Conservation (phyloP, 1,140 invertebrate genomes). For the Drosophila murphyi region DNA sequence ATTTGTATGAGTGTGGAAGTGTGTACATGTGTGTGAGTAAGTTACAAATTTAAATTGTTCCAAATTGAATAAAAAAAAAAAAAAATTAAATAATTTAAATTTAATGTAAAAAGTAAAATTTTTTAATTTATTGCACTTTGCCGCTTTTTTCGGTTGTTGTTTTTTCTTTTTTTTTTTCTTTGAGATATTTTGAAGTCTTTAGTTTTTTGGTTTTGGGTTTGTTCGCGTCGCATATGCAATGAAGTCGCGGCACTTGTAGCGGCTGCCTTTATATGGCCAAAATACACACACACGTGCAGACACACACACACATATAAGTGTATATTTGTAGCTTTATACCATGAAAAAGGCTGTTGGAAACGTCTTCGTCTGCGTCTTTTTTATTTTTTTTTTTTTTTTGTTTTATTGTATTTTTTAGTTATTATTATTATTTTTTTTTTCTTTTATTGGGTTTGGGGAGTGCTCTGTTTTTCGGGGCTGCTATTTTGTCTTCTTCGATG, state of each 20-base stretch:
- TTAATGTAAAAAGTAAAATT: background rate
- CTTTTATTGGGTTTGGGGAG: too few relatives aligned
- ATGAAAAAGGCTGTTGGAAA: slow-evolving; percentile 14
- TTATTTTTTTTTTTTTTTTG: background rate
- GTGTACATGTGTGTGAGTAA: slow-evolving; percentile 13
- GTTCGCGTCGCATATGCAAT: slow-evolving; percentile 44
- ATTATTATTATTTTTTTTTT: background rate
- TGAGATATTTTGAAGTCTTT: background rate
- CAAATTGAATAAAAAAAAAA: slow-evolving; percentile 5
- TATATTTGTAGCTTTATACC: slow-evolving; percentile 5
- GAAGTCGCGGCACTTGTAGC: slow-evolving; percentile 48
- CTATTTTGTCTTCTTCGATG: slow-evolving; percentile 27
- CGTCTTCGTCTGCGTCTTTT: background rate
- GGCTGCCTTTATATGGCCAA: slow-evolving; percentile 47
- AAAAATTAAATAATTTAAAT: slow-evolving; percentile 9
- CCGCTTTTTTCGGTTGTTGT: background rate
- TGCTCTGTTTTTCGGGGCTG: background rate
- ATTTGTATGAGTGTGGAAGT: slow-evolving; percentile 26
- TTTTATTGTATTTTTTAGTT: background rate
- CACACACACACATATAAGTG: slow-evolving; percentile 5
- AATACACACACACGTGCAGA: slow-evolving; percentile 11
- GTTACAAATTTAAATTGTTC: slow-evolving; percentile 42
- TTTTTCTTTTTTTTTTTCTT: background rate
- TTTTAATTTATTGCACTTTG: slow-evolving; percentile 12
- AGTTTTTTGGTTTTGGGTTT: slow-evolving; percentile 25